These are phyloP conservation scores for Ormyrus labotus DNA, from an alignment of 2,888 invertebrate species.

Conservation along the genomic window DNA sequence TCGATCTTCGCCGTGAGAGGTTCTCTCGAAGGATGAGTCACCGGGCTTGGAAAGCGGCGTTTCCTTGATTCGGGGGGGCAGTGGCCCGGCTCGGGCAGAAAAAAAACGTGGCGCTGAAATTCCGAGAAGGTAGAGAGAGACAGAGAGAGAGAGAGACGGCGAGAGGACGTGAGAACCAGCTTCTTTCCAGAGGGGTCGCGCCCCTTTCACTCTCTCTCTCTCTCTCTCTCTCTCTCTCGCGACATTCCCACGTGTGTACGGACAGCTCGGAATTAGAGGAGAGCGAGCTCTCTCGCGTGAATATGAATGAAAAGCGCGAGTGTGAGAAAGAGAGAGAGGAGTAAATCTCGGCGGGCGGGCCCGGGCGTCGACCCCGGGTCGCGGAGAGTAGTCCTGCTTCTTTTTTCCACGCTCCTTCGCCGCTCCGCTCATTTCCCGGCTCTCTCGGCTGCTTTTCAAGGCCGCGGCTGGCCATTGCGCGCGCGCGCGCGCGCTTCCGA, in stretches of 20 bases:
- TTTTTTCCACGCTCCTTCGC: too few relatives aligned
- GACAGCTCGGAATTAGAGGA: too few relatives aligned
- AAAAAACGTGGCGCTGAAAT: constrained; percentile 1
- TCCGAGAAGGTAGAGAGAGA: constrained; percentile 19
- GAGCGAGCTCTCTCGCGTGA: neutral
- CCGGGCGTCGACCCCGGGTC: constrained; percentile 72
- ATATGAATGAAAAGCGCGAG: neutral
- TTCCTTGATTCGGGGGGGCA: too few relatives aligned
- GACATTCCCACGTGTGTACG: constrained; percentile 24
- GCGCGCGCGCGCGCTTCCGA: constrained; percentile 5
- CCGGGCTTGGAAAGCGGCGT: too few relatives aligned
- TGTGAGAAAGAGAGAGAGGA: constrained; percentile 35
- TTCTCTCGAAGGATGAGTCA: neutral
- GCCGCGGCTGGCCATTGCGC: constrained; percentile 35
- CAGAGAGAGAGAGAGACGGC: too few relatives aligned
- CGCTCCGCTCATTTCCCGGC: too few relatives aligned
- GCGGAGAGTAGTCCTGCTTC: too few relatives aligned
- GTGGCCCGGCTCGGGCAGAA: too few relatives aligned
- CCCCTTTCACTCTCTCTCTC: neutral
- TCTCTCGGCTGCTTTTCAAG: too few relatives aligned
- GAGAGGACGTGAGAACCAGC: constrained; percentile 46
- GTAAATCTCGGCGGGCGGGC: constrained; percentile 51
- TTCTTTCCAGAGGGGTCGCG: constrained; percentile 11
- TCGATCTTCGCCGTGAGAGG: constrained; percentile 8
- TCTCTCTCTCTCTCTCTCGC: neutral